Base-by-base conservation (phyloP, 2,888 invertebrate genomes). In the Acrobeloides nanus region DNA sequence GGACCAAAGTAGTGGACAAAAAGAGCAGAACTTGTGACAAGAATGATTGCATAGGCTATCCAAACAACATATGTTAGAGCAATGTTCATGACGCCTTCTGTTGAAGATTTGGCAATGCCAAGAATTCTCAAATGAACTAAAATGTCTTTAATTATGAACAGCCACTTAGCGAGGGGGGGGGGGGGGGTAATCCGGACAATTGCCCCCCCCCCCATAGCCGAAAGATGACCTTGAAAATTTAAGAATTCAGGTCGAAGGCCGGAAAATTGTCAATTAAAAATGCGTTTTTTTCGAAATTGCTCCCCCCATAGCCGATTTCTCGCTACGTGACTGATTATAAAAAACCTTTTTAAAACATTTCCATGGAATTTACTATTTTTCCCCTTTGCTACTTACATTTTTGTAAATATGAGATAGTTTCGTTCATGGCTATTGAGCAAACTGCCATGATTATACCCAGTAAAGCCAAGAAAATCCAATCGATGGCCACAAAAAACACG, bases 1-100 rank as follows among this genome's bases (percentile, higher is more conserved):
- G 95, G 92, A 4, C 93, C 92, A 38, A 95, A 84, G 42, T 93
- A 83, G 75, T 93, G 93, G 8, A 89, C 90, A 77, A 93, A 92
- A 1, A 66, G 38, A 8, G 70, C 64, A 4, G 68, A 72, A 1
- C 46, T 26, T 1, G 55, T 39, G 17, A 62, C 62, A 12, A 69
- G 50, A 1, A 60, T 29, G 15, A 67, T 50, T 15, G 63, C 57
- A 51, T 62, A 71, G 20, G 51, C 37, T 40, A 61, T 53, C 68
- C 66, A 70, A 7, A 62, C 47, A 51, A 37, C 31, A 47, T 48
- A 17, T 53, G 47, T 44, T 12, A 15, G 8, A 12, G 20, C 23
- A 20, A 25, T 46, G 15, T 38, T 12, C 46, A 15, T n/a, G 15
- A 44, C 12, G 24, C 39, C 39, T 6, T 39, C 39, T 12, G 6